phyloP scores from a whole-genome alignment of 1,140 invertebrate genomes.

The Ephestia elutella region DNA sequence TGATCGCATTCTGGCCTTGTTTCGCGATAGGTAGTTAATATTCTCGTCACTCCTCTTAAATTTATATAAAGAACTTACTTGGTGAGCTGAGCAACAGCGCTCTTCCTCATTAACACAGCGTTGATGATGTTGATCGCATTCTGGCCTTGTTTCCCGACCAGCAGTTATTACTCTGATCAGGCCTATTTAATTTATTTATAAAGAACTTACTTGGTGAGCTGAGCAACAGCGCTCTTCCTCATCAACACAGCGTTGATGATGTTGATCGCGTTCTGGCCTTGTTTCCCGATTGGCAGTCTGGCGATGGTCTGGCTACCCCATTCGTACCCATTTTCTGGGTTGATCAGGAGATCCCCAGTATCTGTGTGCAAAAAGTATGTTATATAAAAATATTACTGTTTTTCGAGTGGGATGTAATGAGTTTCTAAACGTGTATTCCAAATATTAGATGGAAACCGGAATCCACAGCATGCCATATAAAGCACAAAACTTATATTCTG shows the following conservation, averaged over 20 bases:
- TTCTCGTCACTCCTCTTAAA: no score
- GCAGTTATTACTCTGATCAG: no score
- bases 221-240: constrained; percentile 81
- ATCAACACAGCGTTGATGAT: constrained; percentile 84
- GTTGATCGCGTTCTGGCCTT: constrained; percentile 77
- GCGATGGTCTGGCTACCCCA: constrained; percentile 48
- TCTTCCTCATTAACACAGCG: constrained; percentile 83
- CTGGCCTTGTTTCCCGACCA: constrained; percentile 45
- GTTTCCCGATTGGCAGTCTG: constrained; percentile 36
- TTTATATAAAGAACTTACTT: no score
- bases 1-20: constrained; percentile 76
- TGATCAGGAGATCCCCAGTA: constrained; percentile 64
- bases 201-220: constrained; percentile 69
- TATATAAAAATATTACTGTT: no score
- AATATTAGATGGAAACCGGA: no score
- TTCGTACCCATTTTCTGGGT: constrained; percentile 62
- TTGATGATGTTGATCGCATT: constrained; percentile 84
- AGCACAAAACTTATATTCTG: no score
- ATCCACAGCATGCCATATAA: no score
- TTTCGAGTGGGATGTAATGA: no score
- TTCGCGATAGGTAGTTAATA: constrained; percentile 36
- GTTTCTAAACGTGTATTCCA: no score
- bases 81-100: constrained; percentile 76
- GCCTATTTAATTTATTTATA: no score
- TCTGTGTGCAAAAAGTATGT: constrained; percentile 28